Evolutionary conservation across 2,888 invertebrate species (phyloP), one percentile per base, ranked within the genome.

Genomic region (Punctoribates punctum): DNA sequence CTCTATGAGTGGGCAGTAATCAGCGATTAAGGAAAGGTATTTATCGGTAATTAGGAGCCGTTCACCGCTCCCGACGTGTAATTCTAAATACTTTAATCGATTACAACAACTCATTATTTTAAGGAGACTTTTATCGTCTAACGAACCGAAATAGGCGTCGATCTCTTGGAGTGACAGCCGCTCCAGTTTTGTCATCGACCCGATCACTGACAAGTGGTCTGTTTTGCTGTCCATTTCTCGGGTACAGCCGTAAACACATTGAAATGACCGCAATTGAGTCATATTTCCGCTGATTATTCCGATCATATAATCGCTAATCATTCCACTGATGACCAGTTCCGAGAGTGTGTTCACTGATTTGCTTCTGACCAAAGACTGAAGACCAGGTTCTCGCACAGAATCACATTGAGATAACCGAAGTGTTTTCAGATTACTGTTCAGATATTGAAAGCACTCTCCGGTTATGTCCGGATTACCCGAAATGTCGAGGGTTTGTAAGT

Each of bases 41-140:
- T 29, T 13, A 20, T 67, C 67, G 38, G 67, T 67, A 9, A 67
- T 34, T n/a, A 67, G 20, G 8, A 67, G 67, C n/a, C 20, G 34
- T 67, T 67, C 67, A 3, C 67, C 67, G n/a, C 67, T 67, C n/a
- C 67, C 67, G 67, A 67, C 38, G n/a, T 67, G 67, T n/a, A 67
- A 3, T 38, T 67, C 67, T 38, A 67, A 67, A 67, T 67, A 29
- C 13, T 34, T 67, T n/a, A 67, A 38, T 29, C 38, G 42, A 67
- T 67, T 67, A 38, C 67, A 67, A 38, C 38, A 67, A n/a, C 29
- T 34, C 8, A 67, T 15, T 15, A 67, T 67, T 13, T 34, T 38
- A 17, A 38, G 20, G 6, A 67, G 20, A 67, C 38, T 27, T 67
- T 67, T 67, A n/a, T 67, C 67, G n/a, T 67, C 67, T 38, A 67